Percentiles rank a stretch among this genome's conserved stretches.
These are phyloP conservation scores for Cryptoleucopteryx plumbea DNA, from an alignment of 2,113 vertebrate genomes.

Conservation along the genomic window DNA sequence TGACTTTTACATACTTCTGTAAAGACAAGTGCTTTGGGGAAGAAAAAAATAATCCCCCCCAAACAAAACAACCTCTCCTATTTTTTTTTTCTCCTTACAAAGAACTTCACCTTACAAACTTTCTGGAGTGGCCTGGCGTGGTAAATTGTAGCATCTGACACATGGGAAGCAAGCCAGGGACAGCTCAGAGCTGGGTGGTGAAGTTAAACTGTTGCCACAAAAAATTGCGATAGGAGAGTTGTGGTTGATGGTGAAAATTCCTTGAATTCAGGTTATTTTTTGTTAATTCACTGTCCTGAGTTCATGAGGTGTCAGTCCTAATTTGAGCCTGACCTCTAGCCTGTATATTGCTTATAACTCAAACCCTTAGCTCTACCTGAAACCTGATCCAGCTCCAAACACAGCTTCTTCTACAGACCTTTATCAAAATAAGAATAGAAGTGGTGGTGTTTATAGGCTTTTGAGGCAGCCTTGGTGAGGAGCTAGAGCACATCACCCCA, in stretches of 20 bases:
- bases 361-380: background rate
- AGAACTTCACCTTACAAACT: background rate
- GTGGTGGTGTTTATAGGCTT: background rate
- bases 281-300: background rate
- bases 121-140: background rate
- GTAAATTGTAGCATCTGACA: background rate
- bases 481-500: background rate
- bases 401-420: background rate
- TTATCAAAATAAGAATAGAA: background rate
- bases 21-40: background rate
- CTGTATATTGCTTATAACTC: background rate
- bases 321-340: background rate
- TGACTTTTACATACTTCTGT: background rate
- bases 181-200: background rate
- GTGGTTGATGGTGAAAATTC: background rate
- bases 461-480: background rate
- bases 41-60: background rate
- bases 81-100: rapidly evolving
- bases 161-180: background rate
- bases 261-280: background rate
- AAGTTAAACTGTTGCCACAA: background rate
- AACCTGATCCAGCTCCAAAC: background rate
- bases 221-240: background rate
- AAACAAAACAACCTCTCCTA: background rate
- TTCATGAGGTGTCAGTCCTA: background rate